Evolutionary conservation across 2,888 invertebrate genomes (phyloP).

Genomic region (Hylaea fasciaria): DNA sequence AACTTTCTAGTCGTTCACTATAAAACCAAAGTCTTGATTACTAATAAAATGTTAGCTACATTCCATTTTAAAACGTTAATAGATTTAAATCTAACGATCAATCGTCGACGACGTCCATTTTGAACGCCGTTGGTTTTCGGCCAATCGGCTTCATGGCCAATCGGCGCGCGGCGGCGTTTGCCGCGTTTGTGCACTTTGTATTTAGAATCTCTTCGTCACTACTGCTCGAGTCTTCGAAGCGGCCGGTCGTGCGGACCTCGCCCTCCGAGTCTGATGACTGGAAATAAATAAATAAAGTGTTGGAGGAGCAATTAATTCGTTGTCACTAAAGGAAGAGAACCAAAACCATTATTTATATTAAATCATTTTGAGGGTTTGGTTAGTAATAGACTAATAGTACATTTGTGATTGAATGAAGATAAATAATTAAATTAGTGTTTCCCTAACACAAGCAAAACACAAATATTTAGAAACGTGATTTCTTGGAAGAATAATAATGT

Average conservation of each 20-base stretch:
- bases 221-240: slow-evolving; percentile 73
- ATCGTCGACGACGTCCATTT: slow-evolving; percentile 75
- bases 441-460: too few relatives aligned
- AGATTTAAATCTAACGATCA: slow-evolving; percentile 51
- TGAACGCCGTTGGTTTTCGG: slow-evolving; percentile 68
- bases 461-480: too few relatives aligned
- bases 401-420: too few relatives aligned
- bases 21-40: background rate
- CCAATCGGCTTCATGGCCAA: slow-evolving; percentile 77
- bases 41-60: background rate
- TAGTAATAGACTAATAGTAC: too few relatives aligned
- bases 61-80: background rate
- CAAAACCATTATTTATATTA: background rate
- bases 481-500: too few relatives aligned
- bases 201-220: slow-evolving; percentile 77
- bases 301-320: background rate
- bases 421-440: too few relatives aligned
- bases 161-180: slow-evolving; percentile 58
- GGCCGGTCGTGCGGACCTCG: slow-evolving; percentile 65
- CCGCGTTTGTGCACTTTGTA: slow-evolving; percentile 58
- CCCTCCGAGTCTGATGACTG: slow-evolving; percentile 76
- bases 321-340: background rate
- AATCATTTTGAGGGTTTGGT: too few relatives aligned
- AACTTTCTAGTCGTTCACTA: background rate
- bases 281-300: slow-evolving; percentile 25